Base-by-base conservation (phyloP, 2,797 vertebrate genomes). In the Cossypha dichroa region DNA sequence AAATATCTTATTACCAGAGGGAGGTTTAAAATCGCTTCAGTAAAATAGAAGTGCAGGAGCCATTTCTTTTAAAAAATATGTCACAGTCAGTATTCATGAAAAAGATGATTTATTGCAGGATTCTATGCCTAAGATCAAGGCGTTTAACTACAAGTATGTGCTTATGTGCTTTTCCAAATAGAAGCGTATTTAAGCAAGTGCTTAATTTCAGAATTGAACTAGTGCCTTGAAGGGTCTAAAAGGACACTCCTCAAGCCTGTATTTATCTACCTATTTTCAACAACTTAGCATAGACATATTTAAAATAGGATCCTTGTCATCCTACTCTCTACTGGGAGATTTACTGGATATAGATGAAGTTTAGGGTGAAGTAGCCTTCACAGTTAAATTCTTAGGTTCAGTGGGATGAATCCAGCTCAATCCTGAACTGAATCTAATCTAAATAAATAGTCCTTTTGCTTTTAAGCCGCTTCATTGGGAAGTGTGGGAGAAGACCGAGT, bases 1-100 rank as follows among this genome's bases (percentile, higher is more conserved):
- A 95, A 96, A 95, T 96, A 82, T 90, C 88, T 93, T 93, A 85
- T 93, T 93, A 78, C 73, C 33, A 79, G 13, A 59, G 67, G 17
- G 77, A 96, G 33, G 22, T 67, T 92, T 92, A 70, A 94, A 94
- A 92, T 79, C 12, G 5, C 55, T 70, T 67, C 74, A 87, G 77
- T 87, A 91, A 88, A 92, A 91, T 36, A 90, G 52, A 86, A 78
- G 15, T 58, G 40, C 38, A 79, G 41, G 58, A 92, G 29, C 29
- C 10, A 72, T 72, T 88, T 86, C 43, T 84, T 86, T 89, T 43
- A 10, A 84, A 85, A 90, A 91, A 48, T 70, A 76, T 67, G 43
- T 54, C 60, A 63, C 33, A 67, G 14, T 84, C 34, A 16, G 52
- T 67, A 81, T 55, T 68, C 74, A 59, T 54, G 63, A 70, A 93